Evolutionary conservation across 1,140 invertebrate species (phyloP), one percentile per base, ranked within the genome.

Genomic region (Aphelenchoides besseyi): DNA sequence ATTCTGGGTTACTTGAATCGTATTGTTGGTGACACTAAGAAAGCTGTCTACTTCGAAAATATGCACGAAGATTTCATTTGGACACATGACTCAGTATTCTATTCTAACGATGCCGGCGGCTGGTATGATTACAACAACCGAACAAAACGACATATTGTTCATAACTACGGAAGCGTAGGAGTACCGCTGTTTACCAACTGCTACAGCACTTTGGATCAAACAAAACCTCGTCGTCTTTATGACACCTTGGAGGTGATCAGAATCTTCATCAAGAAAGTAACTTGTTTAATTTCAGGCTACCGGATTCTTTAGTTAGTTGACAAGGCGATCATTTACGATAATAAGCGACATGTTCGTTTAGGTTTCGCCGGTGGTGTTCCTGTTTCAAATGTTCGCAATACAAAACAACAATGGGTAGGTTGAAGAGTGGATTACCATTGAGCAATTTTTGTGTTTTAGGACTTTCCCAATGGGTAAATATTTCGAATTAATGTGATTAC

Each of bases 61-160:
- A 87, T 88, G 28, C 90, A 89, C 0, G 84, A 88, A 0, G 85
- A 88, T 48, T 89, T 91, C 83, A 86, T 89, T 73, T 86, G 88
- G 70, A 90, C 91, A n/a, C 90, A 91, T 32, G 85, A 89, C 29
- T 87, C 74, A 23, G 88, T 95, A 0, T 86, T 95, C 0, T 96
- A 92, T 92, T 90, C 94, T 82, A 90, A 92, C 69, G 90, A 91
- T 73, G 89, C 89, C 0, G 92, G 92, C 0, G 88, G 88, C 1
- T 95, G 93, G 93, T 86, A 93, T 66, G 93, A 96, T 85, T 94
- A 90, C 79, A 92, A 92, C 79, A 83, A 91, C 16, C 83, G 89
- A 0, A 85, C 84, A 36, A 79, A 86, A n/a, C 90, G 89, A 41
- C 87, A 89, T 0, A 86, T 90, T 3, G 88, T 89, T 26, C 87